A percentile compares a stretch with the other conserved stretches of the same genome.
Evolutionary conservation across 2,797 vertebrate genomes (phyloP).

Genomic region (Phataginus tricuspis): DNA sequence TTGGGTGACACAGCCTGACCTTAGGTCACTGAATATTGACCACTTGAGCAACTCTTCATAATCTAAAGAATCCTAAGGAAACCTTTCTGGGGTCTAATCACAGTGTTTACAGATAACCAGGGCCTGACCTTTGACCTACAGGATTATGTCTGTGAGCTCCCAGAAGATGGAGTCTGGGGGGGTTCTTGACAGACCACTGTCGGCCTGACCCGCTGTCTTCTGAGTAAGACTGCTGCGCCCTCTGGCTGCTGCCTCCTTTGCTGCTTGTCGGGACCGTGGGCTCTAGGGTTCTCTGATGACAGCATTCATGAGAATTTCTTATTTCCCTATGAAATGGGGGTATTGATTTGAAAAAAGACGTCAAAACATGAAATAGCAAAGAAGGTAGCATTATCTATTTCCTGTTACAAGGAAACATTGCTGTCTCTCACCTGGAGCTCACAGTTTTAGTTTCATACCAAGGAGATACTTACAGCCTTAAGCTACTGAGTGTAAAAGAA

Average conservation of each 20-base stretch:
- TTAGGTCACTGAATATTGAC: background rate
- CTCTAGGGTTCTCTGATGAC: background rate
- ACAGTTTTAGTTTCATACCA: conserved; percentile 38
- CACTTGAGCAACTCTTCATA: background rate
- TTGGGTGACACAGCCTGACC: background rate
- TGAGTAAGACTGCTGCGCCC: background rate
- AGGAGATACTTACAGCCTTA: background rate
- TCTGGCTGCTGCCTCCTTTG: background rate
- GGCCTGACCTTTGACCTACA: background rate
- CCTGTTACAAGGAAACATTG: background rate
- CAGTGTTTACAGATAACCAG: background rate
- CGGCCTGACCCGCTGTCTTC: background rate
- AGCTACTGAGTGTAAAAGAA: background rate
- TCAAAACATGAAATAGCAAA: conserved; percentile 13
- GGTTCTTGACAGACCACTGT: background rate
- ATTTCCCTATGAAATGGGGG: background rate
- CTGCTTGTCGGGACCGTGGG: background rate
- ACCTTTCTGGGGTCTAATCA: background rate
- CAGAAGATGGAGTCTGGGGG: background rate
- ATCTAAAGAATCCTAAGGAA: conserved; percentile 9
- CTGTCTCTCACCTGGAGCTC: conserved; percentile 33
- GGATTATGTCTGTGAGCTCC: background rate
- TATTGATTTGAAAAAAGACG: background rate
- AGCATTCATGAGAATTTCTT: background rate
- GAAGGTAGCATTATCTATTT: background rate